These are phyloP conservation scores for Aramus guarauna DNA, from an alignment of 2,113 vertebrate species.

Conservation along the genomic window DNA sequence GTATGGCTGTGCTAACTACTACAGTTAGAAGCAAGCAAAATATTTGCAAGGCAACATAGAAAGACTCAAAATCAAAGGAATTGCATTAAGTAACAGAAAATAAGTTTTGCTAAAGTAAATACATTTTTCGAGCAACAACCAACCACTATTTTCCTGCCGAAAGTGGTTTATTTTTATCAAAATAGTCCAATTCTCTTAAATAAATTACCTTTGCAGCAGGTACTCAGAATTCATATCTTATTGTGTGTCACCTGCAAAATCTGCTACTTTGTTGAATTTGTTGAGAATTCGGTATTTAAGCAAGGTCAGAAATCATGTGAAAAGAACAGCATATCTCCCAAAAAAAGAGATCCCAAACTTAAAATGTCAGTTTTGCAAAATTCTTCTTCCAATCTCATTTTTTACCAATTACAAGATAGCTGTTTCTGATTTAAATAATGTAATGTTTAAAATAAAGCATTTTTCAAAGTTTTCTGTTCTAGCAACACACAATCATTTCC, in stretches of 20 bases:
- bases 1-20: background rate
- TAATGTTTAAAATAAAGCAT: background rate
- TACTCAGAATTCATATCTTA: background rate
- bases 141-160: background rate
- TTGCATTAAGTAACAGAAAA: background rate
- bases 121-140: background rate
- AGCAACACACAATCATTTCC: background rate
- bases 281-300: background rate
- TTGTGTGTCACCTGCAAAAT: background rate
- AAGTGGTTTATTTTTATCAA: conserved; percentile 2
- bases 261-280: background rate
- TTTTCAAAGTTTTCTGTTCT: background rate
- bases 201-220: background rate
- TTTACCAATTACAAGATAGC: background rate
- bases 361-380: background rate
- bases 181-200: background rate
- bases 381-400: background rate
- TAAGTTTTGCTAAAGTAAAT: background rate
- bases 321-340: background rate
- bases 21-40: background rate
- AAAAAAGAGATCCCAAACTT: background rate
- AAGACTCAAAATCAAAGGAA: background rate
- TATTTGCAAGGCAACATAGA: background rate
- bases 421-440: background rate
- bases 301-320: background rate